Evolutionary conservation across 2,113 vertebrate species (phyloP), one percentile per base, ranked within the genome.

Genomic region (Sinocyclocheilus anshuiensis): DNA sequence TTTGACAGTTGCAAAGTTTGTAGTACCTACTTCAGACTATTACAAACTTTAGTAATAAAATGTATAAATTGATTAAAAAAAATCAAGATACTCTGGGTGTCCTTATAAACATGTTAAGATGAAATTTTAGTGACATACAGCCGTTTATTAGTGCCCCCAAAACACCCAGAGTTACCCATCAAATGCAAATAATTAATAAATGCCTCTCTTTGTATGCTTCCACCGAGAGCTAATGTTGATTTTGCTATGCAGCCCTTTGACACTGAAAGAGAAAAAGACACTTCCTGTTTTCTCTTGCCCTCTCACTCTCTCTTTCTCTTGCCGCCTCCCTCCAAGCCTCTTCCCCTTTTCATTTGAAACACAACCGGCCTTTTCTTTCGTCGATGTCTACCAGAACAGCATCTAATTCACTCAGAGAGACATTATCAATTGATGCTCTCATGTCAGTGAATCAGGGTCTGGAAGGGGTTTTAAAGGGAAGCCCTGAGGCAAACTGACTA

Each of bases 221-320:
- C 81, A 87, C 45, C 53, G 1, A 80, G 63, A 81, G 53, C 88
- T 91, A 77, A 88, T 91, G 91, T 93, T 94, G 93, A 88, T 90
- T 89, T 77, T 90, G 88, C 89, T 92, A 90, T 91, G 86, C 89
- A 74, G 89, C 74, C 88, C 91, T 86, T 91, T 91, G 89, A 93
- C 89, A 90, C 87, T 81, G 50, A 89, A 78, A 88, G 83, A 86
- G 83, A 77, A 89, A 84, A 82, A 90, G 84, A 92, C 90, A 93
- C 89, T 90, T 91, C 86, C 87, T 88, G 85, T 86, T 91, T 91
- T 45, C 63, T 59, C 9, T 1, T 71, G 50, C 78, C 59, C 84
- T 53, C 33, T 81, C 71, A n/a, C 48, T 67, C 57, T 67, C 36
- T 39, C 36, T 81, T 11, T 0, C 53, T 48, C 61, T 86, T 33